Conservation (phyloP, 2,888 invertebrate genomes). For the Aphodius granarius region DNA sequence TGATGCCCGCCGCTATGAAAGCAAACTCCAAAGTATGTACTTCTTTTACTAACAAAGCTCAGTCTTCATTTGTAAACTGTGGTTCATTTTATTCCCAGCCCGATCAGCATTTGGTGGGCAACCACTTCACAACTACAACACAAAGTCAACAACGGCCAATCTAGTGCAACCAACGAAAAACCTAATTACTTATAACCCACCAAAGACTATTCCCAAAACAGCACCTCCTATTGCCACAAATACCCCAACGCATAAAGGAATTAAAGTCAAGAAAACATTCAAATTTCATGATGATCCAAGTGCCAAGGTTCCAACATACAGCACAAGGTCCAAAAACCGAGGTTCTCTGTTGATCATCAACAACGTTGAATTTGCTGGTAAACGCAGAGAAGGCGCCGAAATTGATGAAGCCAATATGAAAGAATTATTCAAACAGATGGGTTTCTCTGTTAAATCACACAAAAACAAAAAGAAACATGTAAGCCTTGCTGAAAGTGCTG, state of each 20-base stretch:
- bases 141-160: background rate
- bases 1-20: too few relatives aligned
- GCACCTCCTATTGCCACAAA: background rate
- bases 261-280: constrained; percentile 23
- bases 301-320: constrained; percentile 40
- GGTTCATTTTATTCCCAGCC: too few relatives aligned
- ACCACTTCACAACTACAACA: background rate
- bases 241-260: background rate
- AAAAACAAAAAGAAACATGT: constrained; percentile 55
- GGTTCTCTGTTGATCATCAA: constrained; percentile 48
- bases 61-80: too few relatives aligned
- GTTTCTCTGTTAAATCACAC: constrained; percentile 56
- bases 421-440: constrained; percentile 63
- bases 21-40: too few relatives aligned
- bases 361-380: constrained; percentile 45
- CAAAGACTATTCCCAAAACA: background rate
- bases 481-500: constrained; percentile 36
- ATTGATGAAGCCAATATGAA: constrained; percentile 61
- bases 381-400: constrained; percentile 59
- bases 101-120: background rate
- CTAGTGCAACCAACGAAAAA: background rate
- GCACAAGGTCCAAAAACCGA: constrained; percentile 39
- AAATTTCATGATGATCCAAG: constrained; percentile 27
- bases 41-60: too few relatives aligned
- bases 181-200: background rate